These are phyloP conservation scores for Cancer borealis DNA, from an alignment of 2,888 invertebrate genomes.

Conservation along the genomic window DNA sequence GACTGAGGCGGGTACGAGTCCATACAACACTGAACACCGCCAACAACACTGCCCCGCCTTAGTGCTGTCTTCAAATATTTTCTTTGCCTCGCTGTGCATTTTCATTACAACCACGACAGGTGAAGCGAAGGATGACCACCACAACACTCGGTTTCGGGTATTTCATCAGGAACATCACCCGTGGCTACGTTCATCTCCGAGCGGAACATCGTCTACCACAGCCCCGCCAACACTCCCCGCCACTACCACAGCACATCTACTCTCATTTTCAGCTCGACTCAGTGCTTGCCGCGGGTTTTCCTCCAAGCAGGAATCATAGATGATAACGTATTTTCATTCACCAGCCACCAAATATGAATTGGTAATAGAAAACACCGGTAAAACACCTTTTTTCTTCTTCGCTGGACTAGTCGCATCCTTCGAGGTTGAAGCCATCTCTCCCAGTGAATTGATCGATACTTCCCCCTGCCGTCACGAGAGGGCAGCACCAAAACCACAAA, in stretches of 20 bases:
- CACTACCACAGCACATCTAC: background rate
- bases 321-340: background rate
- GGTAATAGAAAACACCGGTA: conserved; percentile 51
- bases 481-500: conserved; percentile 53
- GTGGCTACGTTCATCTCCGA: conserved; percentile 41
- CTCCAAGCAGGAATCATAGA: background rate
- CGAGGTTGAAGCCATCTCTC: conserved; percentile 74
- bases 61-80: background rate
- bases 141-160: background rate
- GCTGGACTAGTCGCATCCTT: conserved; percentile 73
- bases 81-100: background rate
- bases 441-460: conserved; percentile 75
- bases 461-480: conserved; percentile 65
- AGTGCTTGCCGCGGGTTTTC: conserved; percentile 25
- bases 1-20: background rate
- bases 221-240: conserved; percentile 36
- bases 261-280: background rate
- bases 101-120: background rate
- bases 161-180: background rate
- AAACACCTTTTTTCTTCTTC: conserved; percentile 76
- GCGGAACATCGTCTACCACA: conserved; percentile 47
- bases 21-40: background rate
- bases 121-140: background rate
- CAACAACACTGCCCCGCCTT: background rate
- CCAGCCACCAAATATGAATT: conserved; percentile 1